A percentile compares a stretch with the other conserved stretches of the same genome.
phyloP scores from a whole-genome alignment of 2,888 invertebrate genomes.

The Neoaliturus tenellus region DNA sequence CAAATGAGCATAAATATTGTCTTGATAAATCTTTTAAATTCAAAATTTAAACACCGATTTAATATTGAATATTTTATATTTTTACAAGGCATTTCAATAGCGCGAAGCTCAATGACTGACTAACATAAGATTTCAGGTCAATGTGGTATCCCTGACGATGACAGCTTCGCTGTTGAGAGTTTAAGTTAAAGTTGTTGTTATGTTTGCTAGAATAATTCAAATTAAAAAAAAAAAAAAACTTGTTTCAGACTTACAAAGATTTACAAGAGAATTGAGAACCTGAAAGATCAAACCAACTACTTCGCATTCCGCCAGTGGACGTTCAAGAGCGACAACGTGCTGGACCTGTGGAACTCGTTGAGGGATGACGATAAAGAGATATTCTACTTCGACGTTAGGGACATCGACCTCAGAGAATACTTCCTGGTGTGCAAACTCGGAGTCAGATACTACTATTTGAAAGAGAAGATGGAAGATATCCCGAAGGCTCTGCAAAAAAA shows the following conservation, averaged over 20 bases:
- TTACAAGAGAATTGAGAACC: not conserved
- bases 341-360: conserved; percentile 77
- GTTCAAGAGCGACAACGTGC: conserved; percentile 79
- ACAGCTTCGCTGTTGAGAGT: too few relatives aligned
- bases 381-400: conserved; percentile 83
- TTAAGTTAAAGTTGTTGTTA: too few relatives aligned
- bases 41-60: too few relatives aligned
- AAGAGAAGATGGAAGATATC: conserved; percentile 85
- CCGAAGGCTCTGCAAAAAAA: conserved; percentile 77
- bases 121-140: too few relatives aligned
- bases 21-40: too few relatives aligned
- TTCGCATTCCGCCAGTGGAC: conserved; percentile 89
- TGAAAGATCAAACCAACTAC: conserved; percentile 71
- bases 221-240: too few relatives aligned
- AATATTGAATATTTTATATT: too few relatives aligned
- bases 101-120: too few relatives aligned
- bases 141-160: too few relatives aligned
- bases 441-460: conserved; percentile 84
- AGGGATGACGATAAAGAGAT: conserved; percentile 76
- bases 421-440: conserved; percentile 83
- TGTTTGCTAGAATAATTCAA: too few relatives aligned
- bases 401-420: conserved; percentile 85
- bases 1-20: too few relatives aligned
- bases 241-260: not conserved
- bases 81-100: too few relatives aligned